Evolutionary conservation across 2,888 invertebrate genomes (phyloP).

Genomic region (Bellardia pandia): DNA sequence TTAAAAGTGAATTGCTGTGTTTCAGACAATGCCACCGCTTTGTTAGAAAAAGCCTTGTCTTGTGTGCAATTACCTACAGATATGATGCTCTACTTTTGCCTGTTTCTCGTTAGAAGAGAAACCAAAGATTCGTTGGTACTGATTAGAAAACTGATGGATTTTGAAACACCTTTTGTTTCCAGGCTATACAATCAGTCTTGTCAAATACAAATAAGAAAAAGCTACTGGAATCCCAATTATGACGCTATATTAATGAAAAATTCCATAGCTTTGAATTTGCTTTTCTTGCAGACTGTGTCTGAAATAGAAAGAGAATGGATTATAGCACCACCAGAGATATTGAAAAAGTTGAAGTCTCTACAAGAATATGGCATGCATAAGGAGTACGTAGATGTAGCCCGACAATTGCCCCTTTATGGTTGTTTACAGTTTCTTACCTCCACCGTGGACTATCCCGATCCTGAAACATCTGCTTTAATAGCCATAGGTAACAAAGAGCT

Average conservation of each 20-base stretch:
- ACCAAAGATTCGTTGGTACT: conserved; percentile 88
- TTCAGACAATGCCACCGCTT: conserved; percentile 92
- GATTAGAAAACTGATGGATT: conserved; percentile 95
- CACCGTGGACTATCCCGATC: conserved; percentile 90
- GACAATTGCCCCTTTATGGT: conserved; percentile 94
- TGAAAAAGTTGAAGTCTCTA: conserved; percentile 88
- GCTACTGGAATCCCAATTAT: conserved; percentile 95
- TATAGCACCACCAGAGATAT: conserved; percentile 88
- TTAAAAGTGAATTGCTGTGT: conserved; percentile 92
- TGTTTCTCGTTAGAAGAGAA: conserved; percentile 92
- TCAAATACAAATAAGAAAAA: conserved; percentile 94
- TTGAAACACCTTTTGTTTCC: conserved; percentile 98
- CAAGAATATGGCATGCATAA: conserved; percentile 92
- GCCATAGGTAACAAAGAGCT: conserved; percentile 95
- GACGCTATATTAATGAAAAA: conserved; percentile 93
- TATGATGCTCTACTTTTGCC: conserved; percentile 93
- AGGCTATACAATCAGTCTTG: conserved; percentile 90
- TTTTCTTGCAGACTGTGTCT: conserved; percentile 94
- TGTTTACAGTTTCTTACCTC: conserved; percentile 92
- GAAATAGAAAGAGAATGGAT: conserved; percentile 96
- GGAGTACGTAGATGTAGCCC: conserved; percentile 94
- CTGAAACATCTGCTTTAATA: conserved; percentile 88
- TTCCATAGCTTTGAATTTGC: conserved; percentile 91
- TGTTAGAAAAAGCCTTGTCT: conserved; percentile 92
- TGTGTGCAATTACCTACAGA: conserved; percentile 92